Conservation (phyloP, 2,797 vertebrate species). For the Catharus ustulatus region DNA sequence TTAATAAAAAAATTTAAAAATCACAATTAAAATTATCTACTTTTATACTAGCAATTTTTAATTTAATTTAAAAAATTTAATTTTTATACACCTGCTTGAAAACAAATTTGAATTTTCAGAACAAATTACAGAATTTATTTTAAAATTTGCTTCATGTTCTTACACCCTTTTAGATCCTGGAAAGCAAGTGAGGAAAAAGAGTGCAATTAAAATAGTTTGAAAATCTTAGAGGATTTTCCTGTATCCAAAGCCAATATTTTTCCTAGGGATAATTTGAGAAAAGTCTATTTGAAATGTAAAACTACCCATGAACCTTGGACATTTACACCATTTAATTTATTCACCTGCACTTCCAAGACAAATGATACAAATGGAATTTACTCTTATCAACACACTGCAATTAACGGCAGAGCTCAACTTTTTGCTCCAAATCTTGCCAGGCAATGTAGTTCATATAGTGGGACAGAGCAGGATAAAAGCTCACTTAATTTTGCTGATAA, state of each 20-base stretch:
- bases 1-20: not conserved
- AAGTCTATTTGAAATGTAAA: slow-evolving; percentile 6
- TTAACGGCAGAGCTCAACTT: not conserved
- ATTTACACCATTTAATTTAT: not conserved
- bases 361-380: not conserved
- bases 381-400: not conserved
- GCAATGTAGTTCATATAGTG: not conserved
- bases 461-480: not conserved
- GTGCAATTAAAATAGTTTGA: not conserved
- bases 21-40: not conserved
- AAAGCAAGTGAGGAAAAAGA: not conserved
- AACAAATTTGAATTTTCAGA: not conserved
- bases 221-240: not conserved
- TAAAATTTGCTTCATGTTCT: not conserved
- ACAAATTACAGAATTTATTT: not conserved
- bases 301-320: not conserved
- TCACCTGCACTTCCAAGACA: not conserved
- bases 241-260: not conserved
- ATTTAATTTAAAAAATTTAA: not conserved
- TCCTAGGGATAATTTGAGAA: not conserved
- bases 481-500: not conserved
- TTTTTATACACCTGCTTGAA: not conserved
- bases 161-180: not conserved
- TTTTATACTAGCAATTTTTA: not conserved
- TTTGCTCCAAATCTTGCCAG: not conserved